Evolutionary conservation across 2,797 vertebrate species (phyloP), one percentile per base, ranked within the genome.

Genomic region (Falco berigora): DNA sequence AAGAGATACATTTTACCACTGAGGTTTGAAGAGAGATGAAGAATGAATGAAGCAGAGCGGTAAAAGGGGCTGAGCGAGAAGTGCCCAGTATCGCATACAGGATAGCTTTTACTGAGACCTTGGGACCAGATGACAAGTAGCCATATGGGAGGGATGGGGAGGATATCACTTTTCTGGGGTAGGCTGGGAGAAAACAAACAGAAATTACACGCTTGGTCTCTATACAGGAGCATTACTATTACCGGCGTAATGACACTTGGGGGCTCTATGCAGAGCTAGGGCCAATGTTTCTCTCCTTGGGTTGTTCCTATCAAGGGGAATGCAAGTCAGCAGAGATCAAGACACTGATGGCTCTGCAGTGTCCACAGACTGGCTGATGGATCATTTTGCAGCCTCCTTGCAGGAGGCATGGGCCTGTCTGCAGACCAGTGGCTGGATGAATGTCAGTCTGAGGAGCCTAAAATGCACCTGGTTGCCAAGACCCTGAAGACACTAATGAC

Each of bases 1-100:
- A 90, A 95, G 66, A 92, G 84, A 86, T 66, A 32, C 16, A 56
- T 94, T 92, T 95, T 95, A 86, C 95, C 72, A 50, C 63, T 38
- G 91, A 83, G 73, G n/a, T 64, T 72, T 81, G 63, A 68, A 73
- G 75, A 71, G 66, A 72, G 66, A 79, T 63, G 71, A 89, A 76
- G 58, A 68, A 73, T 36, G 91, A 92, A 86, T 14, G 85, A 92
- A 88, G 50, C 28, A 42, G 49, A 85, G 62, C 85, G 44, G 42
- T 44, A 40, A 88, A 94, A 34, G 8, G 14, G 21, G 34, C 50
- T 94, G 44, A 72, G 25, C 47, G 9, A 67, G 20, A 50, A 63
- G 46, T 20, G 49, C 27, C 46, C 52, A 67, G 53, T 34, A 44
- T 9, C 4, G 3, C 58, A 44, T 7, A 22, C 20, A 77, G 30